phyloP scores from a whole-genome alignment of 2,888 invertebrate species.

The Drosophila planitibia region DNA sequence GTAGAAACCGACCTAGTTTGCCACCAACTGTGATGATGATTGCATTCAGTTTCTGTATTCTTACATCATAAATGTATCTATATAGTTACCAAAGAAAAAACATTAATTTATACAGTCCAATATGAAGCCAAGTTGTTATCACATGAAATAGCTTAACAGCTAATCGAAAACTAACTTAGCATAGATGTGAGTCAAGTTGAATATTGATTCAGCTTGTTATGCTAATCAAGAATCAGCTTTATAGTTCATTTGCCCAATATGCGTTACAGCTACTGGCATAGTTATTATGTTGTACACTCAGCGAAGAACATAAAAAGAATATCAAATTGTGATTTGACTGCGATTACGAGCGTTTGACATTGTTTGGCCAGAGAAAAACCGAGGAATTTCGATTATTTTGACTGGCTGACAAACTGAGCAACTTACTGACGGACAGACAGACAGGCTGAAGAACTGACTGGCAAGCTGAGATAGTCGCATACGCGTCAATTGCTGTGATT shows the following conservation, averaged over 20 bases:
- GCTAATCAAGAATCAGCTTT: constrained; percentile 45
- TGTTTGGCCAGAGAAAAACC: constrained; percentile 26
- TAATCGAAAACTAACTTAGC: constrained; percentile 24
- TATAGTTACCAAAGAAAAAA: background rate
- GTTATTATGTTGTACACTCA: constrained; percentile 33
- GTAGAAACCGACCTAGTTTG: background rate
- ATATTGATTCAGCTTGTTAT: constrained; percentile 37
- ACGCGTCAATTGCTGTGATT: constrained; percentile 80
- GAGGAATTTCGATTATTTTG: constrained; percentile 33
- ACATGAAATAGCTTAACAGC: background rate
- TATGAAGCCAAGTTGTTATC: constrained; percentile 18
- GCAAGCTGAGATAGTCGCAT: constrained; percentile 50
- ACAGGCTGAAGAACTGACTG: constrained; percentile 11
- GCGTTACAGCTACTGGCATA: constrained; percentile 32
- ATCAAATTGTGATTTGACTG: constrained; percentile 59
- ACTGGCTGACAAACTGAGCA: constrained; percentile 36
- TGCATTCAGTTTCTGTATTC: background rate
- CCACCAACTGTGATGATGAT: background rate
- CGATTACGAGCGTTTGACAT: constrained; percentile 43
- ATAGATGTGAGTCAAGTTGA: constrained; percentile 41
- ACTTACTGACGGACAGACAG: constrained; percentile 5
- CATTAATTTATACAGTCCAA: background rate
- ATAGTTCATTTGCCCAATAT: constrained; percentile 28
- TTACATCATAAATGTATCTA: background rate
- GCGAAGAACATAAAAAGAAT: constrained; percentile 50